Evolutionary conservation across 2,888 invertebrate species (phyloP), one percentile per base, ranked within the genome.

Genomic region (Hirtodrosophila cameraria): DNA sequence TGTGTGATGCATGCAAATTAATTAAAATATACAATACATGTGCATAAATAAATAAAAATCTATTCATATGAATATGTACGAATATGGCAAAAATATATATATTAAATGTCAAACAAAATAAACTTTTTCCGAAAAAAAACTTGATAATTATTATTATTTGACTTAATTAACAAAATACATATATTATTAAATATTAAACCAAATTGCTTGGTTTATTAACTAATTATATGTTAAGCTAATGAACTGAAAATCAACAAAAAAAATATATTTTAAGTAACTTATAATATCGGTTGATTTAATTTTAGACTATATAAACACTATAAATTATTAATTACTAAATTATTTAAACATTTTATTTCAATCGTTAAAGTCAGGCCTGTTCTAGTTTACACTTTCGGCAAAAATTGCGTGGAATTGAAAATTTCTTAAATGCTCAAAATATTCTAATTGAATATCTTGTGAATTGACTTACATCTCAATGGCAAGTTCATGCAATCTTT

Each of bases 1-100:
- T 30, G 49, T 69, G 18, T 61, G 48, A 43, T 67, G 68, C 77
- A 79, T 69, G 73, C 65, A 79, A 76, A 76, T 65, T 52, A 62
- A 75, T 62, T 62, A 43, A 55, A 77, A 67, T n/a, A 35, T 53
- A 38, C n/a, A 50, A 59, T 33, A 50, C 23, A 12, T 58, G n/a
- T 36, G 23, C 12, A 48, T 15, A 33, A 20, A 36, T 31, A 13
- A 27, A 15, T 23, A 15, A 16, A 39, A 20, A 49, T 13, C 9
- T 20, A 30, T 8, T 7, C 2, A 25, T 33, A 8, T 33, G 18
- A 18, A 11, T 11, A 30, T 30, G n/a, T n/a, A n/a, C n/a, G n/a
- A n/a, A n/a, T n/a, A n/a, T n/a, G n/a, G n/a, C 4, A 8, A 31
- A 31, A 20, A 31, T 31, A 45, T 45, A 7, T 25, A 13, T 23